Base-by-base conservation (phyloP, 2,113 vertebrate genomes). In the Eidolon helvum region DNA sequence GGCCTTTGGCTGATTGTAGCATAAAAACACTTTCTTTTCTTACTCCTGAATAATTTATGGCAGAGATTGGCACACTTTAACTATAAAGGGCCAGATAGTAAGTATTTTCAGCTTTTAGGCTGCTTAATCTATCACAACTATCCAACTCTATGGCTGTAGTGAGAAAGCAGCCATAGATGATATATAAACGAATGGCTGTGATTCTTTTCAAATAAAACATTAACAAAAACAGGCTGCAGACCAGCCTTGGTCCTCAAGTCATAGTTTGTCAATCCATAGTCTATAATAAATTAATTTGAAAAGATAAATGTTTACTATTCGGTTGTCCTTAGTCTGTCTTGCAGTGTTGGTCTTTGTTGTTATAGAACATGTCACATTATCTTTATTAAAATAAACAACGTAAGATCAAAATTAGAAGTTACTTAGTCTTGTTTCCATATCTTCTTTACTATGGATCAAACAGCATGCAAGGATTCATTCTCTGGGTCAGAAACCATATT, bases 11-110 rank as follows among this genome's bases (percentile, higher is more conserved):
- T 91, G 28, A 94, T 2, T 53, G 18, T 68, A 16, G 38, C 26
- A 66, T 24, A 65, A 85, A 30, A 88, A 86, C 12, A 28, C 45
- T 74, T 26, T 90, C 87, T 57, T 10, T 63, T 88, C 86, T 16
- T 72, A 24, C 19, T 50, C 77, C 8, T 30, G 14, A 88, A 82
- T 87, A 71, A 7, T 48, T 22, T 59, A 53, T 10, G 53, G 48
- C 9, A 40, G 15, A 84, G 63, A 68, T 3, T 45, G 57, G 24
- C 21, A 26, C 22, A 50, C 16, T 50, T 55, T 35, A 74, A 10
- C 0, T 69, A 10, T 30, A 65, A 72, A 92, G 48, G 45, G 43
- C 1, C 12, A 72, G 21, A 43, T 0, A 35, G 4, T 33, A 95
- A 89, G 69, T 68, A 77, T n/a, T 66, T 92, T 63, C 63, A 55